Evolutionary conservation across 2,113 vertebrate species (phyloP), one percentile per base, ranked within the genome.

Genomic region (Galbula dea): DNA sequence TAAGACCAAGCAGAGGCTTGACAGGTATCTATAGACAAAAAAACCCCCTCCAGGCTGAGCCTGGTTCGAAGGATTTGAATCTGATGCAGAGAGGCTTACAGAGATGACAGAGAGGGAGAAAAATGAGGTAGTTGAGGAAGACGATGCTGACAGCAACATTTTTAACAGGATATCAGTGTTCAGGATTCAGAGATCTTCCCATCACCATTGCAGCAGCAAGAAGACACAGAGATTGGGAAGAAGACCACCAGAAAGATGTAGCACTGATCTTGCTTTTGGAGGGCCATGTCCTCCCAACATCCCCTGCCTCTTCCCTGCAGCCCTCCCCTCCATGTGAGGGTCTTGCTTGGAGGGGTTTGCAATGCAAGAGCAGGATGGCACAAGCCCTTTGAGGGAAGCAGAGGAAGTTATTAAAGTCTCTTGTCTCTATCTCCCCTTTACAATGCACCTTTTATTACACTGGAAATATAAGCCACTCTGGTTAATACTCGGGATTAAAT

Each of bases 371-470:
- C 9, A 26, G 61, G 46, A 37, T 27, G 45, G 36, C 68, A 73
- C n/a, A 10, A 30, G 19, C 51, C 54, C 36, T 29, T 8, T 1
- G 13, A 46, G 45, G 26, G 15, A 63, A 51, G 69, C 82, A 59
- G 32, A 57, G 49, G 62, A 75, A 78, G 49, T 61, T 73, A 93
- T 82, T 91, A 86, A 73, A 58, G 61, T 36, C 63, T 77, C 69
- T 93, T 95, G 93, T 96, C 84, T 94, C 89, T 58, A 67, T 86
- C 76, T 79, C 32, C 48, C 43, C 39, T 71, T 62, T 69, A 93
- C 94, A 95, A 93, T 51, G 72, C 51, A 29, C 74, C 84, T 93
- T 90, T 95, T 95, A 79, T 94, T 81, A 34, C 75, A 6, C 30
- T 68, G 66, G 83, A 57, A 95, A 93, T 12, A 49, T 0, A 86